These are phyloP conservation scores for Lerema accius DNA, from an alignment of 1,140 invertebrate species.

Conservation along the genomic window DNA sequence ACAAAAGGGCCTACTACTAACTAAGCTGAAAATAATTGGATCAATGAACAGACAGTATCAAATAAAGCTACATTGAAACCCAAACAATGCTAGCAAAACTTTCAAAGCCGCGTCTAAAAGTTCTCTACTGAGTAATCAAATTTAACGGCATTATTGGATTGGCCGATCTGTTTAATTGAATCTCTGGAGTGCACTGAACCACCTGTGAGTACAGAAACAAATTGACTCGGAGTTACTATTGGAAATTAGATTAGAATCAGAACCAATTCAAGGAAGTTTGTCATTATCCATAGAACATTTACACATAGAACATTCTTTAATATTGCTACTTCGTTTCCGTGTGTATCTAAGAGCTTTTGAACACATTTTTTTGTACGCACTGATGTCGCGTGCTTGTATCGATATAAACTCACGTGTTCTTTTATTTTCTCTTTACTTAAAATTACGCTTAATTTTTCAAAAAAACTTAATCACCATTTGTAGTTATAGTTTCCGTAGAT, in stretches of 20 bases:
- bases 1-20: slow-evolving; percentile 1
- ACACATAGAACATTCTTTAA: too few species aligned
- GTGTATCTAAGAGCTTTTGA: too few species aligned
- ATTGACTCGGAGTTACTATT: background rate
- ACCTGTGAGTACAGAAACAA: slow-evolving; percentile 5
- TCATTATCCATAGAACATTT: too few species aligned
- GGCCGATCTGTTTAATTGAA: slow-evolving; percentile 20
- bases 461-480: too few species aligned
- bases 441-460: too few species aligned
- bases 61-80: slow-evolving; percentile 19
- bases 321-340: too few species aligned
- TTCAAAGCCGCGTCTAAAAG: background rate
- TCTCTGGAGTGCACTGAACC: background rate
- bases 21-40: slow-evolving; percentile 11
- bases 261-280: background rate
- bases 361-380: too few species aligned
- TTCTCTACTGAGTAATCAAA: slow-evolving; percentile 20
- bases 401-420: too few species aligned
- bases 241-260: slow-evolving; percentile 2
- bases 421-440: too few species aligned
- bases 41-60: slow-evolving; percentile 13
- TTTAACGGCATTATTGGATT: slow-evolving; percentile 19
- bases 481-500: too few species aligned
- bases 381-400: too few species aligned
- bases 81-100: slow-evolving; percentile 6